Evolutionary conservation across 2,888 invertebrate genomes (phyloP).

Genomic region (Peribatodes rhomboidaria): DNA sequence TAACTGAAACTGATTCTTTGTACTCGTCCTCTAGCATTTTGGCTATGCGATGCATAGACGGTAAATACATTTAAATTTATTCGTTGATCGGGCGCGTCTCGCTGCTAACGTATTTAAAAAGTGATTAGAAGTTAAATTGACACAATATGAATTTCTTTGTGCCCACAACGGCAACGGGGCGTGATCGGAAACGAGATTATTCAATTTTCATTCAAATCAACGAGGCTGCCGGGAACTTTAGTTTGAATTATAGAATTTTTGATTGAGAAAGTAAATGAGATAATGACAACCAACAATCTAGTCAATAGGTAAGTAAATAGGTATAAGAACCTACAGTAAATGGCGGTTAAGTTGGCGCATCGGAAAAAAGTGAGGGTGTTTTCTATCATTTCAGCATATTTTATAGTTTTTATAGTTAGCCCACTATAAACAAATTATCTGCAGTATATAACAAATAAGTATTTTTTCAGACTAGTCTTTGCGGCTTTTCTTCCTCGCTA

Average conservation of each 20-base stretch:
- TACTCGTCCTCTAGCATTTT: background rate
- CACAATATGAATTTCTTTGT: constrained; percentile 86
- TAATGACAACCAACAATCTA: no score
- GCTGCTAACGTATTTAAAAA: constrained; percentile 84
- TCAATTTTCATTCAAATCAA: constrained; percentile 74
- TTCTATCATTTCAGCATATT: no score
- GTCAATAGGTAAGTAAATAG: no score
- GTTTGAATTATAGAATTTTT: background rate
- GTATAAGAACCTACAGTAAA: no score
- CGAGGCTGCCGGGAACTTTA: constrained; percentile 34
- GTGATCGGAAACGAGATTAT: constrained; percentile 81
- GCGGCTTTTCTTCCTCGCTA: background rate
- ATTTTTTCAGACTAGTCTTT: background rate
- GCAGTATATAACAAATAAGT: no score
- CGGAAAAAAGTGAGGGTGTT: no score
- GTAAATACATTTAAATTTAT: constrained; percentile 86
- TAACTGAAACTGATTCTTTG: background rate
- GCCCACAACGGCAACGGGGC: constrained; percentile 60
- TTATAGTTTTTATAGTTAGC: no score
- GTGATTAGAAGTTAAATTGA: constrained; percentile 86
- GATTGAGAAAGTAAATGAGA: background rate
- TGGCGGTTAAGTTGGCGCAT: no score
- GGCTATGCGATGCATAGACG: background rate
- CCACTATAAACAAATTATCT: no score
- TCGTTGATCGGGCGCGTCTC: constrained; percentile 81